A percentile compares a stretch with the other conserved stretches of the same genome.
Conservation (phyloP, 2,797 vertebrate species). For the Hypotaenidia okinawae region DNA sequence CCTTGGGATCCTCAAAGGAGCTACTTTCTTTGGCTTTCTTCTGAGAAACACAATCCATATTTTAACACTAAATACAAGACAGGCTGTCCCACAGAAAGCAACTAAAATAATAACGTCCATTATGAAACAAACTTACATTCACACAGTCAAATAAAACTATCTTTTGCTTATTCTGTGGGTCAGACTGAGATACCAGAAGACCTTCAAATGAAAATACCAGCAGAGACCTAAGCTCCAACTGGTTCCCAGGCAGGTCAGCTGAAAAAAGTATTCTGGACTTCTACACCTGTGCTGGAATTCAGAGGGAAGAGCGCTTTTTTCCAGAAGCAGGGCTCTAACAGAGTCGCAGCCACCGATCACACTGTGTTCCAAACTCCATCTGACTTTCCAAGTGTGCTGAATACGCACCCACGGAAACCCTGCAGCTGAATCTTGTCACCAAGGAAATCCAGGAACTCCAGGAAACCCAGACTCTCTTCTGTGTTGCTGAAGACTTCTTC, state of each 20-base stretch:
- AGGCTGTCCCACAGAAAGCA: not conserved
- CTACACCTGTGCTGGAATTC: not conserved
- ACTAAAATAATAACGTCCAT: not conserved
- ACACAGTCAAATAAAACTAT: not conserved
- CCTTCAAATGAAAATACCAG: not conserved
- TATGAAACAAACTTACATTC: not conserved
- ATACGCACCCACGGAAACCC: slow-evolving; percentile 76
- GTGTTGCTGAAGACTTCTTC: slow-evolving; percentile 77
- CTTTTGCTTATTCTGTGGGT: not conserved
- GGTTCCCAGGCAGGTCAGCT: not conserved
- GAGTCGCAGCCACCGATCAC: not conserved
- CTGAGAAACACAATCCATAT: not conserved
- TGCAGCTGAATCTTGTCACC: slow-evolving; percentile 76
- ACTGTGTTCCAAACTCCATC: rapidly evolving
- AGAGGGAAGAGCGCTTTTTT: not conserved
- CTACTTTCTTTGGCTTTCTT: not conserved
- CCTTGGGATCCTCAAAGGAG: not conserved
- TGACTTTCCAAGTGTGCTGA: not conserved
- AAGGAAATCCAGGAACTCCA: slow-evolving; percentile 75
- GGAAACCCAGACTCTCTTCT: slow-evolving; percentile 74
- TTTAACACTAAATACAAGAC: not conserved
- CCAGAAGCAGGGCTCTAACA: not conserved
- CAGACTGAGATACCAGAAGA: not conserved
- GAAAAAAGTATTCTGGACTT: not conserved
- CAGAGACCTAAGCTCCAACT: not conserved